Conservation (phyloP, 92 coral and sea anemone genomes). For the Phenganax subtilis region DNA sequence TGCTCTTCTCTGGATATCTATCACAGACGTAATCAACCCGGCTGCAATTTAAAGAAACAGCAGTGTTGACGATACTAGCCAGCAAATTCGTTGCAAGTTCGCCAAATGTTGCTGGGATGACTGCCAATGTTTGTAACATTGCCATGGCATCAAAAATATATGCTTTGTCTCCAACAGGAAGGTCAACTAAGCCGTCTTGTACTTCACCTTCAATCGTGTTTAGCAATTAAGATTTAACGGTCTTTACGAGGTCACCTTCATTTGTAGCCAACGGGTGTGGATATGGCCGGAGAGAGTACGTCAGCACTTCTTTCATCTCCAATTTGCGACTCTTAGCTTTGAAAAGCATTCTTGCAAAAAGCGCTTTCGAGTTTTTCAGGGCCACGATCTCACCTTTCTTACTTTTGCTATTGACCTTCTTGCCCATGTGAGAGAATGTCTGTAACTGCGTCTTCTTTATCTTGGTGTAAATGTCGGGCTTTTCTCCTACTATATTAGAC, state of each 20-base stretch:
- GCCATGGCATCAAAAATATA: background rate
- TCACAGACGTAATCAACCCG: background rate
- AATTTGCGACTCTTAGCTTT: slow-evolving; percentile 54
- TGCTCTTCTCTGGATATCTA: background rate
- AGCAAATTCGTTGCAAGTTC: background rate
- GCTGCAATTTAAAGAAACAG: background rate
- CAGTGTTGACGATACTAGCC: background rate
- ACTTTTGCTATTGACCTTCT: background rate
- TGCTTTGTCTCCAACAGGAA: background rate
- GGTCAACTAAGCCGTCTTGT: background rate
- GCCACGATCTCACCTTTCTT: background rate
- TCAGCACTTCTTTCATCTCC: slow-evolving; percentile 48
- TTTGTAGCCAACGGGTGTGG: slow-evolving; percentile 50
- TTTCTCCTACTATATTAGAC: background rate
- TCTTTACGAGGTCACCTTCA: slow-evolving; percentile 52
- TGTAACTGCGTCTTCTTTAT: background rate
- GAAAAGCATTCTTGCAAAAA: slow-evolving; percentile 51
- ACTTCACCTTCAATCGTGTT: background rate
- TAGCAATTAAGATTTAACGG: slow-evolving; percentile 44
- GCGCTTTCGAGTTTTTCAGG: background rate
- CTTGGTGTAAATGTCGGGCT: background rate
- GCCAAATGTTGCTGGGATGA: background rate
- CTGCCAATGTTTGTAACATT: background rate
- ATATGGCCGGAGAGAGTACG: slow-evolving; percentile 50
- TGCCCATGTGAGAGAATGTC: background rate